phyloP scores from a whole-genome alignment of 2,113 vertebrate species.

The Macaca mulatta region DNA sequence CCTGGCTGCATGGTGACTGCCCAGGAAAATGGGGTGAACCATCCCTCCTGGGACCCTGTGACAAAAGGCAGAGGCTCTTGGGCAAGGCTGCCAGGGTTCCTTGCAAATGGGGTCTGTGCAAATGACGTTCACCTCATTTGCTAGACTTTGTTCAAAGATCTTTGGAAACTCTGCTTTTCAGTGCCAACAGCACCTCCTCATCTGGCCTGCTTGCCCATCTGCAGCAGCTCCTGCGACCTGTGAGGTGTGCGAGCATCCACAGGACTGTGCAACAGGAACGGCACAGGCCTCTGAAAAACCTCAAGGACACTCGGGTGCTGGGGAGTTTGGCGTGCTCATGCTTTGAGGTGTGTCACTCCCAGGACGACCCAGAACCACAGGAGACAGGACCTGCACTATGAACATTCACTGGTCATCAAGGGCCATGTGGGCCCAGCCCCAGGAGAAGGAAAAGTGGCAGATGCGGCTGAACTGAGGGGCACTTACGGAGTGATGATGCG shows the following conservation, averaged over 20 bases:
- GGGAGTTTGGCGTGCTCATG: rapidly evolving
- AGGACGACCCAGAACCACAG: background rate
- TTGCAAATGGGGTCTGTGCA: background rate
- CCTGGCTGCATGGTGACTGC: background rate
- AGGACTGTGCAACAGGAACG: rapidly evolving
- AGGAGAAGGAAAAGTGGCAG: background rate
- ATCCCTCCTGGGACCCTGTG: no score
- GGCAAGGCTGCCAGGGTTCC: background rate
- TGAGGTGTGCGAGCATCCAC: rapidly evolving
- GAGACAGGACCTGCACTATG: rapidly evolving
- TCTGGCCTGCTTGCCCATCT: rapidly evolving
- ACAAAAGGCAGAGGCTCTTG: background rate
- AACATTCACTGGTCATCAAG: background rate
- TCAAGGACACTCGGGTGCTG: rapidly evolving
- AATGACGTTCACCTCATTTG: background rate
- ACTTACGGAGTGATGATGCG: conserved; percentile 92
- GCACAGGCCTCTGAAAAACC: background rate
- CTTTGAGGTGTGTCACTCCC: background rate
- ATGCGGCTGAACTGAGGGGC: background rate
- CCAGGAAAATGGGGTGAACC: background rate
- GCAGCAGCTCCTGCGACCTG: background rate
- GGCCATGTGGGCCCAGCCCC: rapidly evolving
- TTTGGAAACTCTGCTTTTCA: background rate
- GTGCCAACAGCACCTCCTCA: no score
- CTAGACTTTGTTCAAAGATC: background rate